phyloP scores from a whole-genome alignment of 1,140 invertebrate genomes.

The Eufriesea mexicana region DNA sequence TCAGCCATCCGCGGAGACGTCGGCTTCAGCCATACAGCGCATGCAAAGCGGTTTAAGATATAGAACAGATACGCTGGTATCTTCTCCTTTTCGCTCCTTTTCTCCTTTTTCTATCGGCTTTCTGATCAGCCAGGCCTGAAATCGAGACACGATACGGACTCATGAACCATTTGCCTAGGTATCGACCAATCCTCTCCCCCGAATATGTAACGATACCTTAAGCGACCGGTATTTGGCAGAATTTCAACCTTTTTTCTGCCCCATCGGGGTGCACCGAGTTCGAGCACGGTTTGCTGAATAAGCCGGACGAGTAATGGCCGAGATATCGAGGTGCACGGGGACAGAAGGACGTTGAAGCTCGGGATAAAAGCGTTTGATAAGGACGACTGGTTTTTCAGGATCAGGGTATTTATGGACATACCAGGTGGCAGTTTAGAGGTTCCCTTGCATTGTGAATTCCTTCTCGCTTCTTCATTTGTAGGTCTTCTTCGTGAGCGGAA shows the following conservation, averaged over 20 bases:
- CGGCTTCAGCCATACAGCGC: neutral
- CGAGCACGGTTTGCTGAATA: conserved; percentile 13
- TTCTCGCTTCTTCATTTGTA: too few relatives aligned
- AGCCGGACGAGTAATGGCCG: neutral
- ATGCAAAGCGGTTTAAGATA: conserved; percentile 27
- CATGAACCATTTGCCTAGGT: conserved; percentile 23
- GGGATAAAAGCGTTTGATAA: too few relatives aligned
- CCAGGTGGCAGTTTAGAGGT: too few relatives aligned
- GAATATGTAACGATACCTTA: conserved; percentile 25
- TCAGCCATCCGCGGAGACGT: neutral
- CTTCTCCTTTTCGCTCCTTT: neutral
- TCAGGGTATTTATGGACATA: too few relatives aligned
- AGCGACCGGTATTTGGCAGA: conserved; percentile 28
- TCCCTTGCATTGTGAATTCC: too few relatives aligned
- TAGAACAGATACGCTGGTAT: neutral
- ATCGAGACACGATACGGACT: conserved; percentile 38
- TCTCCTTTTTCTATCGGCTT: neutral
- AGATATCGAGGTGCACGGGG: conserved; percentile 4
- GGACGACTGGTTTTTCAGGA: too few relatives aligned
- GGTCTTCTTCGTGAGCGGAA: too few relatives aligned
- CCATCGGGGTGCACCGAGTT: neutral
- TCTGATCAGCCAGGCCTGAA: conserved; percentile 49
- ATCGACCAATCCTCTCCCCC: conserved; percentile 1
- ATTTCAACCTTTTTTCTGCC: conserved; percentile 6
- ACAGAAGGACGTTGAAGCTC: neutral